Base-by-base conservation (phyloP, 2,888 invertebrate species). In the Schizaphis graminum region DNA sequence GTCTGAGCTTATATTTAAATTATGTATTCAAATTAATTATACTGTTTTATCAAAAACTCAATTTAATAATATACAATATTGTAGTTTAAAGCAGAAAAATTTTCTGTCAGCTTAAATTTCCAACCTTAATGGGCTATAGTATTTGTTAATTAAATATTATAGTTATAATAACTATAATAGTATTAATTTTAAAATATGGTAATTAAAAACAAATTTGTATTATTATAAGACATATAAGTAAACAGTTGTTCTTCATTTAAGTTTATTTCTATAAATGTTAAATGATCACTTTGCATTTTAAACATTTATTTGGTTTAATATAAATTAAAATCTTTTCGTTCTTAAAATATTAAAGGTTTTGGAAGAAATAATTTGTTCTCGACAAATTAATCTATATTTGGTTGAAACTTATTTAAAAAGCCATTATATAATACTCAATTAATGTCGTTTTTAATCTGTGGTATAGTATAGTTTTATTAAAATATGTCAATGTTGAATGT, bases 161-260 rank as follows among this genome's bases (percentile, higher is more conserved):
- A 56, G 8, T 21, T 57, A 84, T 53, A 41, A 91, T 28, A 53
- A 28, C 21, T 41, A 61, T 89, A 77, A 77, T 35, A 35, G 77
- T 21, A 35, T 77, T 77, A 35, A 35, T 35, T 28, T n/a, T 26
- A n/a, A 13, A 91, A 28, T 1, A 86, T 35, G 57, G 91, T 57
- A 91, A 91, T 91, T 91, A 91, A 86, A 91, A 91, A 91, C 91
- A 57, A 86, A 47, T 91, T 57, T 57, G 44, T 47, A 57, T 91
- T 57, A 28, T 91, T 47, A 53, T n/a, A 53, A 53, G 21, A 53
- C 13, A n/a, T n/a, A 77, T n/a, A 77, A 53, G 16, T 61, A 91
- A 85, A 28, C 57, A 85, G 57, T 86, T 91, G 24, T 35, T 16
- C 7, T 91, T n/a, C 47, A 13, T 86, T 57, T 35, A 47, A 91